Conservation (phyloP, 2,797 vertebrate species). For the Anas flavirostris region DNA sequence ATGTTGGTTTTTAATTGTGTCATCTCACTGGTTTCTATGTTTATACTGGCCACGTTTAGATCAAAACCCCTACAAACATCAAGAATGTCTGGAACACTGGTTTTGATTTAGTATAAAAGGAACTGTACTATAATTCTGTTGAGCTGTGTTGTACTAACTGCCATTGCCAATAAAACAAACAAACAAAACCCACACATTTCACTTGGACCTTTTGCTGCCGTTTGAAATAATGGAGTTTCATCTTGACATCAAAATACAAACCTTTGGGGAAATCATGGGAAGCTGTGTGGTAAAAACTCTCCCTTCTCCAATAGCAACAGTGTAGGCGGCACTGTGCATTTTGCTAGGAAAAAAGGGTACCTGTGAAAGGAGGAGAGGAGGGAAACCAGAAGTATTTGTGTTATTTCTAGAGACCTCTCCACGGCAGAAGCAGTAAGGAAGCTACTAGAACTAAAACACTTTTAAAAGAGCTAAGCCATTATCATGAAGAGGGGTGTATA, state of each 20-base stretch:
- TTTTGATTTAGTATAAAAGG: background rate
- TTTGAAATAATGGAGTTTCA: background rate
- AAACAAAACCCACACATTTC: background rate
- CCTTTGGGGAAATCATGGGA: background rate
- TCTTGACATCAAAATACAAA: background rate
- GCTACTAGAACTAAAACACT: background rate
- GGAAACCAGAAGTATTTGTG: background rate
- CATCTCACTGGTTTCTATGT: background rate
- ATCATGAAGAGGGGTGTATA: background rate
- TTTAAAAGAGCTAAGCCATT: background rate
- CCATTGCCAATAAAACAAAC: background rate
- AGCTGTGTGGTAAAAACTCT: background rate
- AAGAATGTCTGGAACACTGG: background rate
- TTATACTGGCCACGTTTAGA: background rate
- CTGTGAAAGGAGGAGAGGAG: background rate
- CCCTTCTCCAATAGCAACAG: background rate
- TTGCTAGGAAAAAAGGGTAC: background rate
- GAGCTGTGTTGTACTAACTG: background rate
- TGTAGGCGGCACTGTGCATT: rapidly evolving
- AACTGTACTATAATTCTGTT: background rate
- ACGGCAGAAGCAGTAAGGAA: background rate
- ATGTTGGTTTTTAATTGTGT: background rate
- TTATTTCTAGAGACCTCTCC: background rate
- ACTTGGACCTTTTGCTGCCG: background rate
- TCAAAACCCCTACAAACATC: background rate